phyloP scores from a whole-genome alignment of 1,140 invertebrate species.

The Listronotus bonariensis region DNA sequence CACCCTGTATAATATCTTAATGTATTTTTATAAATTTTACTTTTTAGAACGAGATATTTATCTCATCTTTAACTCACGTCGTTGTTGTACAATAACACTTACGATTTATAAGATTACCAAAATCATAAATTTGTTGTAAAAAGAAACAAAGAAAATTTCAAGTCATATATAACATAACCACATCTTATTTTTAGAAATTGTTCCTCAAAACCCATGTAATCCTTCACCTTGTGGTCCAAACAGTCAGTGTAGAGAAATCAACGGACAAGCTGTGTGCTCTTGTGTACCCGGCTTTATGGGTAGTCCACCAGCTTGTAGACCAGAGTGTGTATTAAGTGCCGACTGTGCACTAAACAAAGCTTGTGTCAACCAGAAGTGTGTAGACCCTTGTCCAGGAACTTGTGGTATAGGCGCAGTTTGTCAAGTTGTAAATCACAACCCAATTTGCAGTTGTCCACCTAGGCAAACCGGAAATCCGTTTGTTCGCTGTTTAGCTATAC shows the following conservation, averaged over 20 bases:
- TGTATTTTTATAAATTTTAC: no score
- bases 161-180: constrained; percentile 18
- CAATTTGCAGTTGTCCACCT: constrained; percentile 61
- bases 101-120: no score
- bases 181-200: constrained; percentile 51
- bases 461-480: constrained; percentile 63
- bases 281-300: constrained; percentile 65
- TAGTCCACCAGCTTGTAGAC: constrained; percentile 65
- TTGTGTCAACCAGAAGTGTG: constrained; percentile 71
- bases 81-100: no score
- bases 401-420: constrained; percentile 68
- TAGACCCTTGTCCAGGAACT: constrained; percentile 68
- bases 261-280: constrained; percentile 62
- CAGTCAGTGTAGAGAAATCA: constrained; percentile 70
- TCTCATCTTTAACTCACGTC: no score
- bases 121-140: neutral
- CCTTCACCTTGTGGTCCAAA: constrained; percentile 73
- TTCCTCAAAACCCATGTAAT: constrained; percentile 62
- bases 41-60: no score
- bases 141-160: neutral
- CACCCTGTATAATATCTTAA: no score
- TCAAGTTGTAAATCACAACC: constrained; percentile 68
- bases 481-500: constrained; percentile 58
- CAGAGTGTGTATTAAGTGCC: constrained; percentile 65
- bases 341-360: constrained; percentile 65